phyloP scores from a whole-genome alignment of 1,140 invertebrate species.

The Neodiprion virginianus region DNA sequence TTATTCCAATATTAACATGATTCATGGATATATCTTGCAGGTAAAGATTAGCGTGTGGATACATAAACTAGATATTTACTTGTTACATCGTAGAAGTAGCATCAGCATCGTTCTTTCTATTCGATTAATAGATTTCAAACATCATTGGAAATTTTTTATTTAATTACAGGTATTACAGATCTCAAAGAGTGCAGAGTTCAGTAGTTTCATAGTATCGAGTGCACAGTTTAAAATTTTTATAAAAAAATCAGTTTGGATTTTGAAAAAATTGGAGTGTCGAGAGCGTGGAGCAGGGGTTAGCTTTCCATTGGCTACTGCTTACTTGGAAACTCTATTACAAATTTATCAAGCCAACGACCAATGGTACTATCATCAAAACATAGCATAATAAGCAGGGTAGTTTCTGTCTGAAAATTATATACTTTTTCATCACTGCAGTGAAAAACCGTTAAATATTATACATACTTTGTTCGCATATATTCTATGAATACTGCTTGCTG shows the following conservation, averaged over 20 bases:
- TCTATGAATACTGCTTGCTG: not conserved
- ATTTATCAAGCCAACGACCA: constrained; percentile 6
- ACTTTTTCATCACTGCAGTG: not conserved
- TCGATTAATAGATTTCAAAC: not conserved
- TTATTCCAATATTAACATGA: constrained; percentile 44
- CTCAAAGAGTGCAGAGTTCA: constrained; percentile 30
- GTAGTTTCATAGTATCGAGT: constrained; percentile 18
- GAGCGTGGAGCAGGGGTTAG: constrained; percentile 27
- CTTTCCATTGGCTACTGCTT: constrained; percentile 39
- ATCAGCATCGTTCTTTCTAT: not conserved
- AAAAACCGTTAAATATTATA: not conserved
- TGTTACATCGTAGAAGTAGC: not conserved
- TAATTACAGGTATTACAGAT: constrained; percentile 42
- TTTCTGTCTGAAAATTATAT: too few relatives aligned
- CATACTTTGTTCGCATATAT: not conserved
- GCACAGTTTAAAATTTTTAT: constrained; percentile 23
- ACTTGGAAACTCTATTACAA: constrained; percentile 37
- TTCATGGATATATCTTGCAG: constrained; percentile 58
- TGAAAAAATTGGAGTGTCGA: constrained; percentile 34
- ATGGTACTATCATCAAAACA: not conserved
- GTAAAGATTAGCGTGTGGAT: constrained; percentile 28
- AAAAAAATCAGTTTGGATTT: constrained; percentile 27
- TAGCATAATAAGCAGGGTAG: too few relatives aligned
- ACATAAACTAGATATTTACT: constrained; percentile 6
- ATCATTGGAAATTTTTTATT: constrained; percentile 15